A percentile compares a stretch with the other conserved stretches of the same genome.
phyloP scores from a whole-genome alignment of 2,113 vertebrate genomes.

The Bufo gargarizans region DNA sequence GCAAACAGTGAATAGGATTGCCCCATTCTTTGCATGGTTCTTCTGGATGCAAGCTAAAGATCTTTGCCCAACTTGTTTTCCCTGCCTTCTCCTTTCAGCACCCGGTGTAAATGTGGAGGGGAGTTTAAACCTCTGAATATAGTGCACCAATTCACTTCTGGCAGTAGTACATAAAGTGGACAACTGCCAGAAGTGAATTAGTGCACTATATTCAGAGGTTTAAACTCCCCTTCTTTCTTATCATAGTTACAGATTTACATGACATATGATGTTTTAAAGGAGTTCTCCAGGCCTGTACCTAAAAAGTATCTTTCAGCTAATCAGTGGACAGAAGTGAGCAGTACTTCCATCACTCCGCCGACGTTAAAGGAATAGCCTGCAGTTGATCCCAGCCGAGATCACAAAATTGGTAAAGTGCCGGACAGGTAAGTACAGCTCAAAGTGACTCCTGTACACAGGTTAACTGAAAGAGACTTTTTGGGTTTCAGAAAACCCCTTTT shows the following conservation, averaged over 20 bases:
- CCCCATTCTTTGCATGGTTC: slow-evolving; percentile 8
- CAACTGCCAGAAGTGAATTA: not conserved
- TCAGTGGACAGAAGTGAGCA: no score
- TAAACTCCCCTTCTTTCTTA: not conserved
- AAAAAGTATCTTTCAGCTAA: no score
- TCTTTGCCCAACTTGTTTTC: not conserved
- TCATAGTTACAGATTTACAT: not conserved
- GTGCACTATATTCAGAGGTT: not conserved
- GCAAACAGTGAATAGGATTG: slow-evolving; percentile 21
- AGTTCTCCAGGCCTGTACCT: no score
- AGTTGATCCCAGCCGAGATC: no score
- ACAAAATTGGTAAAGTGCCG: no score
- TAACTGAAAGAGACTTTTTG: no score
- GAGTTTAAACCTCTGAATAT: not conserved
- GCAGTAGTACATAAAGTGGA: not conserved
- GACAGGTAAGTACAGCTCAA: no score
- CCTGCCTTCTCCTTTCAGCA: not conserved
- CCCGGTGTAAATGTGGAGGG: not conserved
- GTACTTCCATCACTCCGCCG: no score
- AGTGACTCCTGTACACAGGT: no score
- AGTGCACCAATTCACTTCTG: not conserved
- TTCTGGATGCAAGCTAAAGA: not conserved
- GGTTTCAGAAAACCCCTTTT: no score
- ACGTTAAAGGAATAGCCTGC: no score
- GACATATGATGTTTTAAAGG: not conserved